Evolutionary conservation across 2,888 invertebrate species (phyloP), one percentile per base, ranked within the genome.

Genomic region (Escarpia spicata): DNA sequence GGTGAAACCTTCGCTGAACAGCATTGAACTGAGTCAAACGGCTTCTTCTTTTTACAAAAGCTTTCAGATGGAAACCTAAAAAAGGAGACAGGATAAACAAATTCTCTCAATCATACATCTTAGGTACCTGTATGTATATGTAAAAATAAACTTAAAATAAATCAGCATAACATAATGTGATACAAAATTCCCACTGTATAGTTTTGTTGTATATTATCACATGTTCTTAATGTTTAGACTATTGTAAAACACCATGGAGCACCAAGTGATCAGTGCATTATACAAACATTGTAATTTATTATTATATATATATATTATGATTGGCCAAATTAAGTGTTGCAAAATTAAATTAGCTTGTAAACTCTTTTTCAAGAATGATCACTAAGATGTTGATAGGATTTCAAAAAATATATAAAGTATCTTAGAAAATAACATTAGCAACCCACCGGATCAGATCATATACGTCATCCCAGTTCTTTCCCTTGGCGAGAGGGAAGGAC

Each of bases 371-470:
- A 52, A 52, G 10, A 4, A 52, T 52, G 52, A 52, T 52, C 52
- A 52, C 52, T 52, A 52, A 52, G 15, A 52, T 52, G 8, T 52
- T 12, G 12, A 52, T 52, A 10, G 12, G 9, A 12, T 9, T 52
- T 52, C 12, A 15, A 9, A 52, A 52, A 52, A 52, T 9, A 52
- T 52, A n/a, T 0, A 52, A 52, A 52, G 4, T 75, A 75, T 75
- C 75, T 75, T 26, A 26, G 26, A 26, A 75, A 26, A 26, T 1
- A 75, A 26, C 26, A 0, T 15, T 75, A 26, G 19, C 19, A 15
- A 90, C 93, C 31, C 93, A 96, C 95, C 95, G 95, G 92, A 96
- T 96, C 92, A 95, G 94, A 92, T 96, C 96, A 94, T 96, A 96
- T 37, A 94, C 93, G 92, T 96, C 96, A 94, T 96, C 95, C 96